Evolutionary conservation across 2,888 invertebrate species (phyloP), one percentile per base, ranked within the genome.

Genomic region (Camptogramma bilineatum): DNA sequence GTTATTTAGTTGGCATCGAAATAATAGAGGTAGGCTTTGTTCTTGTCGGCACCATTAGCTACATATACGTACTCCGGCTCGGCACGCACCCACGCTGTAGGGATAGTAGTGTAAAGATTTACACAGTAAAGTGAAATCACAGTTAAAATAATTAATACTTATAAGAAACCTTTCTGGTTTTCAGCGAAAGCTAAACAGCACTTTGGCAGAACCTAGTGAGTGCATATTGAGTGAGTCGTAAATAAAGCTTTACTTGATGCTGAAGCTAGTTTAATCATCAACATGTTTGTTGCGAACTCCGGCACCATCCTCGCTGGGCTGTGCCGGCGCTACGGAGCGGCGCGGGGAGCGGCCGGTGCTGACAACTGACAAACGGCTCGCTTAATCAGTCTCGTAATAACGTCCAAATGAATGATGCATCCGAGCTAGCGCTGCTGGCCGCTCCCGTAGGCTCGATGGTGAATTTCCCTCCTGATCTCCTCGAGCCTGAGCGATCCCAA

Each of bases 291-390:
- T n/a, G n/a, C n/a, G n/a, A n/a, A n/a, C n/a, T n/a, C 28, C 28
- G 28, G 28, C 28, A 28, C 28, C 28, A 28, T 28, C 28, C 28
- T 39, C 31, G 31, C 13, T 10, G 34, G 13, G 34, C 13, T 13
- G 34, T 13, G 34, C 34, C 2, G 34, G 34, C 13, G 34, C 31
- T 31, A 3, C 31, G 2, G 21, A 3, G 28, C 28, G 21, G 48
- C 48, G 34, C 52, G 19, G n/a, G 13, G 10, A 18, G 39, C 9
- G 2, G 34, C 9, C 19, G 39, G 52, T 9, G 19, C 13, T 52
- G 52, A 52, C 34, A 52, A 31, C 18, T 52, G 52, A 52, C 52
- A 52, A 34, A 52, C 52, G 18, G 34, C 28, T 8, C 28, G 51
- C 17, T 51, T 51, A 16, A 51, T 52, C 34, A 31, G 16, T 34